Evolutionary conservation across 2,888 invertebrate species (phyloP), one percentile per base, ranked within the genome.

Genomic region (Esperia sulphurella): DNA sequence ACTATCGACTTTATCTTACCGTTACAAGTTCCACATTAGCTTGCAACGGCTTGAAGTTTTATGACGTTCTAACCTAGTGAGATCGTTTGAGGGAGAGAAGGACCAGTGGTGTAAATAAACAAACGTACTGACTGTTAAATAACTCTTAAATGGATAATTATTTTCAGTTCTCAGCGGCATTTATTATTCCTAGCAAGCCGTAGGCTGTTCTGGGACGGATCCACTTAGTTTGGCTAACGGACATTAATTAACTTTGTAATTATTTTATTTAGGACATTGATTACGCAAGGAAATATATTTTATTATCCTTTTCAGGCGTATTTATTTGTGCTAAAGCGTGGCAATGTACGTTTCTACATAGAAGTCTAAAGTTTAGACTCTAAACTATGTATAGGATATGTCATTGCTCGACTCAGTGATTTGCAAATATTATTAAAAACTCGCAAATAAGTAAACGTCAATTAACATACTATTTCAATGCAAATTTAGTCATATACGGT

Each of bases 61-160:
- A 57, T 54, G 57, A 57, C 55, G 45, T 58, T 60, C 61, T 51
- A 49, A 53, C 61, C 57, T 52, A 57, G 55, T 54, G 53, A 57
- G 56, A 55, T 59, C 57, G 62, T 67, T 69, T 68, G 67, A 63
- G 65, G 55, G 53, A 63, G 68, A 67, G 65, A 60, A 54, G 58
- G 60, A 54, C 59, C 54, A 57, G 50, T 55, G 63, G 67, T 67
- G 71, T 68, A 76, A 80, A 80, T 79, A 79, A 76, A 78, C 72
- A 75, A 75, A 66, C 59, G 63, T 66, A 67, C 61, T 54, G 63
- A 53, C 65, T 73, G 69, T 74, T 78, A 73, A 79, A 75, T 74
- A 73, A 74, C 68, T 66, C 70, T 72, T 69, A 21, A 64, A 73
- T 75, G 67, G 65, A 70, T 72, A 71, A 74, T 78, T 75, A 74